Conservation (phyloP, 2,888 invertebrate genomes). For the Drepanosiphum platanoidis region DNA sequence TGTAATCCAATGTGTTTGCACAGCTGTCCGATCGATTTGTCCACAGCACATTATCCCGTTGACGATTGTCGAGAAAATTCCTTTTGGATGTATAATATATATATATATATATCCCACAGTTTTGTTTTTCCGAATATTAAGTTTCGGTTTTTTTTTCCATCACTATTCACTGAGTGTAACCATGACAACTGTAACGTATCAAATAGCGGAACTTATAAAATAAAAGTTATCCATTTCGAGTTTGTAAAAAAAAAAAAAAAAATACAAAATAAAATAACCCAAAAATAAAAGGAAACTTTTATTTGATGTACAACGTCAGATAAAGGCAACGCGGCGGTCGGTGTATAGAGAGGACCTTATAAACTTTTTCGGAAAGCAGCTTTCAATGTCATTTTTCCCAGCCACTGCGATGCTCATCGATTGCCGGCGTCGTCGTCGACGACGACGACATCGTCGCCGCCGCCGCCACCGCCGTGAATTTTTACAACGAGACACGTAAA, state of each 20-base stretch:
- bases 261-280: conserved; percentile 6
- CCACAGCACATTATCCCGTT: conserved; percentile 19
- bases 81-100: neutral
- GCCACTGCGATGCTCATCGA: conserved; percentile 24
- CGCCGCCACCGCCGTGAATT: neutral
- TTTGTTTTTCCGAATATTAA: conserved; percentile 57
- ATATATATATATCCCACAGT: conserved; percentile 14
- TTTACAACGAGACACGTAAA: conserved; percentile 34
- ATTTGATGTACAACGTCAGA: conserved; percentile 50
- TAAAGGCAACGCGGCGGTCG: conserved; percentile 2
- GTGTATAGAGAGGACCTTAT: conserved; percentile 23
- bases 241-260: conserved; percentile 38
- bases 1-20: conserved; percentile 1
- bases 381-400: conserved; percentile 54
- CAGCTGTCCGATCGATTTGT: conserved; percentile 25
- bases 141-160: conserved; percentile 34
- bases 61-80: conserved; percentile 41
- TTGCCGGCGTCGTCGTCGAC: conserved; percentile 7
- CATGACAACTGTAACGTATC: conserved; percentile 57
- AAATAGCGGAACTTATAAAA: conserved; percentile 58
- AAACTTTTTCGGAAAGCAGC: conserved; percentile 51
- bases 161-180: conserved; percentile 42
- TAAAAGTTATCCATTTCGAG: conserved; percentile 55
- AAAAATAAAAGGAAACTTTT: conserved; percentile 52
- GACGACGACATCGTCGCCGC: neutral